Evolutionary conservation across 2,113 vertebrate species (phyloP), one percentile per base, ranked within the genome.

Genomic region (Cochlearius cochlearius): DNA sequence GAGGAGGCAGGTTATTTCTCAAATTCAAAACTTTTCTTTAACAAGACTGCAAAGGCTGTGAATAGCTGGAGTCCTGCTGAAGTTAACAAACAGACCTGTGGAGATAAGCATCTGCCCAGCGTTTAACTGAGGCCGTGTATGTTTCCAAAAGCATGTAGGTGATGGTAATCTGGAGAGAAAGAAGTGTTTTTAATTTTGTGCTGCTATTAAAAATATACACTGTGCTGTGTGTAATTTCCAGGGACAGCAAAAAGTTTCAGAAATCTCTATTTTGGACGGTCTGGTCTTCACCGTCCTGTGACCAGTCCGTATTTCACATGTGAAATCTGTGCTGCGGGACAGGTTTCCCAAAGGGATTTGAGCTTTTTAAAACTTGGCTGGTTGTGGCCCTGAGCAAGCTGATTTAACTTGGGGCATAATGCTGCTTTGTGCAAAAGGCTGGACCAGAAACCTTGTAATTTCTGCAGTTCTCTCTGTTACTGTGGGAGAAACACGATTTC

Each of bases 261-360:
- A 58, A 67, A 72, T 74, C 23, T 41, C 10, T 60, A 34, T 50
- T 80, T 77, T 41, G 17, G 19, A 27, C 36, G 58, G 16, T 30
- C 38, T 80, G 39, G 7, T 64, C 30, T 68, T 71, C 41, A 32
- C 39, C 81, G 4, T 68, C 72, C 20, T 39, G 21, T 74, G 34
- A 59, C 23, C 13, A 32, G 34, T 29, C 12, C 0, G 0, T 43
- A 38, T 72, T 72, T 85, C 14, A 41, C 0, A 0, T 32, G 41
- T 34, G 68, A 59, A 66, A 43, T 32, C 32, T 63, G 23, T 77
- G 52, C 45, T 6, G 6, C 1, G 4, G 30, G 26, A 80, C 17
- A 50, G 11, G 19, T 62, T 77, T 80, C 27, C 39, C 45, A 53
- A n/a, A 83, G 50, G 50, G 16, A 38, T n/a, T 45, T 1, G 6